Evolutionary conservation across 2,888 invertebrate species (phyloP).

Genomic region (Synergus itoensis): DNA sequence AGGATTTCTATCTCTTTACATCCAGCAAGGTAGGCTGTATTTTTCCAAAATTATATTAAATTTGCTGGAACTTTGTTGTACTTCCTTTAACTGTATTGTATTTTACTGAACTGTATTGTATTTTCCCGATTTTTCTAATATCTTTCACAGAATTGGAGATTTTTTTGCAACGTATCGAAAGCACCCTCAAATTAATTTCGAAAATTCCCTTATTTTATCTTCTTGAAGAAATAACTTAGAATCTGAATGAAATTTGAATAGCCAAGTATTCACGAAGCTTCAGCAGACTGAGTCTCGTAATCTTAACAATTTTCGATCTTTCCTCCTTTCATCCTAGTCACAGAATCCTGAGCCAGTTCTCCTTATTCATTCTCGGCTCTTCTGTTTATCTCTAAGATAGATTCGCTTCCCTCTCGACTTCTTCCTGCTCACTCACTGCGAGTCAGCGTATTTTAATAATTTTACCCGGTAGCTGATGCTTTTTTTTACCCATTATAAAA

Average conservation of each 20-base stretch:
- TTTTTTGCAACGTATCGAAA: neutral
- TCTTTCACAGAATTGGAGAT: neutral
- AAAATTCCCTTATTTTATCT: neutral
- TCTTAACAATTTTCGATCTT: conserved; percentile 33
- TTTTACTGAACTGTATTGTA: too few species aligned
- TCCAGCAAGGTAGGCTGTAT: too few species aligned
- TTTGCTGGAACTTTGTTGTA: too few species aligned
- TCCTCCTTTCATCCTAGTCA: conserved; percentile 10
- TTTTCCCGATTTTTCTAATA: too few species aligned
- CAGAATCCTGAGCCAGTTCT: neutral
- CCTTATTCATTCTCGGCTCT: conserved; percentile 29
- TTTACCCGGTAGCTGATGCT: conserved; percentile 40
- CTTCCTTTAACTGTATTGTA: too few species aligned
- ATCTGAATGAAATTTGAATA: conserved; percentile 15
- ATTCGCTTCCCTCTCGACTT: neutral
- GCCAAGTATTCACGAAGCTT: neutral
- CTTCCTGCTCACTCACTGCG: neutral
- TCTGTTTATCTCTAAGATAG: conserved; percentile 32
- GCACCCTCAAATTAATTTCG: neutral
- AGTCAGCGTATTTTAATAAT: conserved; percentile 37
- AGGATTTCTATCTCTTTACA: too few species aligned
- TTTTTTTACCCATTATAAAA: conserved; percentile 24
- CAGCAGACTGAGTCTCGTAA: neutral
- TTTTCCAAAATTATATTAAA: too few species aligned
- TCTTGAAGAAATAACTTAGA: neutral